Percentiles rank a stretch among this genome's conserved stretches.
phyloP scores from a whole-genome alignment of 2,113 vertebrate species.

The Gadus chalcogrammus region DNA sequence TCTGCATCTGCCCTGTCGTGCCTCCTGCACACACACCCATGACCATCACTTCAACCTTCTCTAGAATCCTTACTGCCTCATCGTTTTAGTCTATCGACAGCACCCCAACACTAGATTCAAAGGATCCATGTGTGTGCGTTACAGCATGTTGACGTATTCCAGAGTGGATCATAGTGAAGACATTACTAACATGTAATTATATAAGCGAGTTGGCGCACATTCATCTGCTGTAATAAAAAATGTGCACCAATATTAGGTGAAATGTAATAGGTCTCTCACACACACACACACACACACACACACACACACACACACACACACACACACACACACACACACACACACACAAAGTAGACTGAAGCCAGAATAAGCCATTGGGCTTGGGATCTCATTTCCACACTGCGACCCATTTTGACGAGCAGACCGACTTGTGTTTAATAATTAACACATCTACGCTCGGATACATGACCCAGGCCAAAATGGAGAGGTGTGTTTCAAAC shows the following conservation, averaged over 20 bases:
- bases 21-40: slow-evolving; percentile 10
- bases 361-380: slow-evolving; percentile 61
- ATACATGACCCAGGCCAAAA: slow-evolving; percentile 51
- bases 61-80: background rate
- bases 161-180: slow-evolving; percentile 32
- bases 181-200: slow-evolving; percentile 18
- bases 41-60: background rate
- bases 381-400: slow-evolving; percentile 65
- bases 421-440: slow-evolving; percentile 62
- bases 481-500: slow-evolving; percentile 7
- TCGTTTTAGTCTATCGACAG: background rate
- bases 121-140: background rate
- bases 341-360: slow-evolving; percentile 46
- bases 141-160: background rate
- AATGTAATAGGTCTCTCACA: slow-evolving; percentile 6
- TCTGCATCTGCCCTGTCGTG: slow-evolving; percentile 42
- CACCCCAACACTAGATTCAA: background rate
- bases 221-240: slow-evolving; percentile 32
- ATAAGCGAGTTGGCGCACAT: slow-evolving; percentile 41
- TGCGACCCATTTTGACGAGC: slow-evolving; percentile 59
- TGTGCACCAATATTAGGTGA: slow-evolving; percentile 45
- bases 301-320: too few species aligned
- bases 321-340: slow-evolving; percentile 14
- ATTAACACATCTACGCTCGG: slow-evolving; percentile 56
- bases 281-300: slow-evolving; percentile 24